Evolutionary conservation across 2,113 vertebrate genomes (phyloP).

Genomic region (Potamarius usumacintae): DNA sequence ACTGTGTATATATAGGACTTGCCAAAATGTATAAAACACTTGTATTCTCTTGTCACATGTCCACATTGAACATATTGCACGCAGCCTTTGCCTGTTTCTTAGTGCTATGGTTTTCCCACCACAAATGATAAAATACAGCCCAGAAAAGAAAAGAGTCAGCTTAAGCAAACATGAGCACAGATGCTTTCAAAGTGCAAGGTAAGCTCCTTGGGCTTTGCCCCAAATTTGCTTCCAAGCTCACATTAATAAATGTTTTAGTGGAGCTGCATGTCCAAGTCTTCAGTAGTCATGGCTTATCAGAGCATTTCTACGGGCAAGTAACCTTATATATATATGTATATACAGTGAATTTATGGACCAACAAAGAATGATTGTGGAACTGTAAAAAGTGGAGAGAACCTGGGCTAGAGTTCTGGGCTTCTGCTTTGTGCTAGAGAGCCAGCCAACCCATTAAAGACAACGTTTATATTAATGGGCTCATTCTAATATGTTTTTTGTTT

Average conservation of each 20-base stretch:
- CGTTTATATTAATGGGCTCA: neutral
- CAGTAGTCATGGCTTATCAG: conserved; percentile 37
- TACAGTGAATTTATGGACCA: neutral
- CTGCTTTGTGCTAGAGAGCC: conserved; percentile 1
- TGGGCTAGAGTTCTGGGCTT: neutral
- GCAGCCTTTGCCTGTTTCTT: neutral
- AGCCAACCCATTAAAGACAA: neutral
- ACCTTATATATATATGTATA: conserved; percentile 22
- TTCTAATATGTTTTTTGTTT: neutral
- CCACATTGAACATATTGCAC: neutral
- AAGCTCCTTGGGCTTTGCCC: conserved; percentile 48
- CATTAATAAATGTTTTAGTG: conserved; percentile 56
- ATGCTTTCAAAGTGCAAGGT: conserved; percentile 48
- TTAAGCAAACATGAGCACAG: conserved; percentile 56
- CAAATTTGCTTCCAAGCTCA: conserved; percentile 53
- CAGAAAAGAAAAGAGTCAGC: conserved; percentile 46
- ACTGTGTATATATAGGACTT: neutral
- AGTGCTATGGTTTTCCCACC: conserved; percentile 26
- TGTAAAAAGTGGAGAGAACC: neutral
- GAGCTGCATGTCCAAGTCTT: conserved; percentile 34
- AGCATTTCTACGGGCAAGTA: conserved; percentile 22
- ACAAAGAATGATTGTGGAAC: neutral
- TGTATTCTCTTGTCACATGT: neutral
- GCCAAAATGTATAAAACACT: conserved; percentile 8
- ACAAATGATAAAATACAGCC: conserved; percentile 38